Conservation (phyloP, 2,797 vertebrate species). For the Crax fasciolata region DNA sequence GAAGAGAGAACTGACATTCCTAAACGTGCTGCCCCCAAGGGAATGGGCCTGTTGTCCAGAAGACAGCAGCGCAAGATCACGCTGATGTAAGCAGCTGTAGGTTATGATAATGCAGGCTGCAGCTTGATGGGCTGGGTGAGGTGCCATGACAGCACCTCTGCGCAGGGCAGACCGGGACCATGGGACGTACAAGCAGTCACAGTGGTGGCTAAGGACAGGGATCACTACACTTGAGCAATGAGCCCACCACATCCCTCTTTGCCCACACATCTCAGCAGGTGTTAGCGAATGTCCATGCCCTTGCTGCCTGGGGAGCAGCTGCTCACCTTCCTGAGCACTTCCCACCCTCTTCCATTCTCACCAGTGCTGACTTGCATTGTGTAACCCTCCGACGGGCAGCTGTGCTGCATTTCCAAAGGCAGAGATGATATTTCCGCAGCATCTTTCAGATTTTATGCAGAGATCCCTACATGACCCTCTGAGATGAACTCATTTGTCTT, state of each 20-base stretch:
- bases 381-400: constrained; percentile 32
- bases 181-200: neutral
- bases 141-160: neutral
- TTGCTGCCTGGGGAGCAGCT: neutral
- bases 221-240: neutral
- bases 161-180: neutral
- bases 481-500: constrained; percentile 45
- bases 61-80: constrained; percentile 30
- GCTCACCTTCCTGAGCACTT: neutral
- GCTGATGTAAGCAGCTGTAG: constrained; percentile 45
- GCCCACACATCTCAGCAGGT: neutral
- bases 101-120: constrained; percentile 23
- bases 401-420: constrained; percentile 29
- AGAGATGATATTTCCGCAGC: neutral
- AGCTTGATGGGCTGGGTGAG: neutral
- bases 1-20: constrained; percentile 41
- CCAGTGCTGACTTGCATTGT: neutral
- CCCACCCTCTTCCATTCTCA: neutral
- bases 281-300: fast-evolving
- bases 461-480: constrained; percentile 34
- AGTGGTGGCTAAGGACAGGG: neutral
- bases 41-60: constrained; percentile 41
- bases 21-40: constrained; percentile 34
- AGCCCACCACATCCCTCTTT: neutral
- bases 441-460: constrained; percentile 37